Conservation (phyloP, 2,797 vertebrate genomes). For the Microctenopoma steveboyesi region DNA sequence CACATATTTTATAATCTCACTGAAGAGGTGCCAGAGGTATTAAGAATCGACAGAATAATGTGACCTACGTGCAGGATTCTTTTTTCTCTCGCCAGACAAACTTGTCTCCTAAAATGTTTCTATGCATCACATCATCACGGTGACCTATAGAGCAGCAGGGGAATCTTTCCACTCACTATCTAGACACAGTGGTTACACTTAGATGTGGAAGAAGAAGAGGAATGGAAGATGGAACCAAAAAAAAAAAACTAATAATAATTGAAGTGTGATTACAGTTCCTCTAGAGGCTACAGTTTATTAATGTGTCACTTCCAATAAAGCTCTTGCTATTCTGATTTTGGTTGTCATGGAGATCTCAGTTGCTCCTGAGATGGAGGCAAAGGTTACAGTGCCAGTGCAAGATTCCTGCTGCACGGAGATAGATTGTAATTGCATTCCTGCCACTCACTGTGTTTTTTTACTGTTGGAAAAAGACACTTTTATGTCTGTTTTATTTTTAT, state of each 20-base stretch:
- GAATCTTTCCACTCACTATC: constrained; percentile 38
- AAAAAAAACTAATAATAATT: constrained; percentile 64
- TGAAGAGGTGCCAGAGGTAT: not conserved
- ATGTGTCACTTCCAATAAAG: constrained; percentile 84
- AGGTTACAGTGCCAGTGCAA: constrained; percentile 67
- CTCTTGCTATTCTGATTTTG: constrained; percentile 70
- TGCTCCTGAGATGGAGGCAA: constrained; percentile 72
- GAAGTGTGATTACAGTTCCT: constrained; percentile 80
- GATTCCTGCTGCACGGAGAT: constrained; percentile 43
- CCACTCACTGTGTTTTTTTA: constrained; percentile 17
- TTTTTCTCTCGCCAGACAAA: too few relatives aligned
- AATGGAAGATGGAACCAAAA: constrained; percentile 27
- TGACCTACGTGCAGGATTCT: too few relatives aligned
- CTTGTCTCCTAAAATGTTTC: too few relatives aligned
- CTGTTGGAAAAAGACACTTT: not conserved
- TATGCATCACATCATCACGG: constrained; percentile 38
- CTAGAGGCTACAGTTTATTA: constrained; percentile 82
- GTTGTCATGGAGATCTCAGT: constrained; percentile 80
- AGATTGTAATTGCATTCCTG: constrained; percentile 38
- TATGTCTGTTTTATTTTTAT: not conserved
- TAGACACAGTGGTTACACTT: constrained; percentile 56
- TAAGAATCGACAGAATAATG: too few relatives aligned
- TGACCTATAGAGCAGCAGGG: constrained; percentile 48
- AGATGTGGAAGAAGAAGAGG: constrained; percentile 31
- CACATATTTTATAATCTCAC: not conserved